Evolutionary conservation across 2,888 invertebrate species (phyloP).

Genomic region (Eupithecia tripunctaria): DNA sequence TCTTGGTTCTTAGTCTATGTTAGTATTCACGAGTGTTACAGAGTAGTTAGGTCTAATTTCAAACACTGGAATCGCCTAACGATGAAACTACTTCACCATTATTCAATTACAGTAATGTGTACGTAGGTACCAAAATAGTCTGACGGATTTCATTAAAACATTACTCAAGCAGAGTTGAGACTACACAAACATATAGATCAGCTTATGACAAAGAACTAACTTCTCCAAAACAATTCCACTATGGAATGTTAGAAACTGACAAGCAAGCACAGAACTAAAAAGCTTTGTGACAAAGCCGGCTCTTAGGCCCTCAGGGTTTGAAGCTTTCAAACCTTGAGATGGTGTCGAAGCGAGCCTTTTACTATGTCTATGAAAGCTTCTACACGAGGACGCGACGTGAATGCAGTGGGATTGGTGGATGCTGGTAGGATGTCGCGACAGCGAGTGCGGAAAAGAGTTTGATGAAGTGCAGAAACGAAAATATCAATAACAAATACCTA

Average conservation of each 20-base stretch:
- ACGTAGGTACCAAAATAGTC: neutral
- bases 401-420: neutral
- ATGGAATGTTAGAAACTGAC: constrained; percentile 21
- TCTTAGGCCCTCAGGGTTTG: constrained; percentile 42
- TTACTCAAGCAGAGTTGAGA: neutral
- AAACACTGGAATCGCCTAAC: too few relatives aligned
- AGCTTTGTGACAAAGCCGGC: constrained; percentile 41
- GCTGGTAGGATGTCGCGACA: neutral
- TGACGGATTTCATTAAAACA: neutral
- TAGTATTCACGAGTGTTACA: too few relatives aligned
- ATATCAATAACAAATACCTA: too few relatives aligned
- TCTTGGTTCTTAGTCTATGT: too few relatives aligned
- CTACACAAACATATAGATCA: neutral
- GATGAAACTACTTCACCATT: too few relatives aligned
- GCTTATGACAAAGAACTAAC: neutral
- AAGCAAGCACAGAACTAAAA: constrained; percentile 21
- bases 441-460: neutral
- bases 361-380: constrained; percentile 39
- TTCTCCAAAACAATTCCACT: neutral
- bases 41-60: too few relatives aligned
- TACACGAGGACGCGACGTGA: constrained; percentile 11
- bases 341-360: constrained; percentile 44
- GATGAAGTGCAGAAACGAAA: too few relatives aligned
- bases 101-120: too few relatives aligned
- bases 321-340: constrained; percentile 42